phyloP scores from a whole-genome alignment of 2,888 invertebrate species.

The Nezara viridula region DNA sequence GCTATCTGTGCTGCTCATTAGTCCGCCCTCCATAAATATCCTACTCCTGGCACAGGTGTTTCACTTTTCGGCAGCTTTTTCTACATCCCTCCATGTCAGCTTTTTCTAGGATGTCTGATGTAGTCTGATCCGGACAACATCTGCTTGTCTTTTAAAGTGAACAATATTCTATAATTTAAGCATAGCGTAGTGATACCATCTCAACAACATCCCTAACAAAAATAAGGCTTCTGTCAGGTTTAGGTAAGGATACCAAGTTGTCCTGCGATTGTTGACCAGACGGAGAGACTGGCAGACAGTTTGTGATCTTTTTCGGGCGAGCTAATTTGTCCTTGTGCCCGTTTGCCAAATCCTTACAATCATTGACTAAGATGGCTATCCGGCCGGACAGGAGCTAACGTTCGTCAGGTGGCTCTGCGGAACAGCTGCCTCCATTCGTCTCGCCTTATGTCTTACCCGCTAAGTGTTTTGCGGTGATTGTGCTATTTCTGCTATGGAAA shows the following conservation, averaged over 20 bases:
- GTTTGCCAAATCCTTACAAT: background rate
- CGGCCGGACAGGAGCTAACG: background rate
- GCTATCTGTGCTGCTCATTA: slow-evolving; percentile 44
- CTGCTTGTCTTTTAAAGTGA: background rate
- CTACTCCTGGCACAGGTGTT: slow-evolving; percentile 38
- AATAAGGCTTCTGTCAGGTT: background rate
- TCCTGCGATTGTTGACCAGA: background rate
- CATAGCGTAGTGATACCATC: too few relatives aligned
- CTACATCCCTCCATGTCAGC: background rate
- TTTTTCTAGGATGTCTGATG: background rate
- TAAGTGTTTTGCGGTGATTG: slow-evolving; percentile 24
- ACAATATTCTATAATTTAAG: background rate
- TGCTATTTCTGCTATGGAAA: background rate
- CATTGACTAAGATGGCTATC: background rate
- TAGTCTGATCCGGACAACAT: background rate
- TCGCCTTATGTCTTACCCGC: background rate
- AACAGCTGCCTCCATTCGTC: background rate
- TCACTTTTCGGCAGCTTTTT: slow-evolving; percentile 51
- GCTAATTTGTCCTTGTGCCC: slow-evolving; percentile 5
- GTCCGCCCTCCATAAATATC: slow-evolving; percentile 37
- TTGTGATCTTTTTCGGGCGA: background rate
- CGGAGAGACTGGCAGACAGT: background rate
- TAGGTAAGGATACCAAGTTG: background rate
- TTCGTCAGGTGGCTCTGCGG: background rate
- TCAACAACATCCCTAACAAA: background rate